Percentiles rank a stretch among this genome's conserved stretches.
Conservation (phyloP, 2,113 vertebrate species). For the Lophius piscatorius region DNA sequence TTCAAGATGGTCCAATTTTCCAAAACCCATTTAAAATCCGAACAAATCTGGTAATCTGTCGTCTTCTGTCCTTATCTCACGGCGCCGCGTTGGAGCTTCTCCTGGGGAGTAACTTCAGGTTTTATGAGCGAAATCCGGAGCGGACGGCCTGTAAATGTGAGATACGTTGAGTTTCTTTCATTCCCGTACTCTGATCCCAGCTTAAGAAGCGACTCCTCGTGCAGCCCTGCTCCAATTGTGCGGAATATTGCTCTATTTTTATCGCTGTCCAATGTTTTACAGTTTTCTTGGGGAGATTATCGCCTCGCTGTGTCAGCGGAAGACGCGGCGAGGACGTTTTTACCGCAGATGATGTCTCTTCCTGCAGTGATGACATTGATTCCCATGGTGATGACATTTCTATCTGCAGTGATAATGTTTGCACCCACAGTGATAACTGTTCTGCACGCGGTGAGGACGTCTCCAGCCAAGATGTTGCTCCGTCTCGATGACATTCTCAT, state of each 20-base stretch:
- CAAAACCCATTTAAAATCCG: conserved; percentile 68
- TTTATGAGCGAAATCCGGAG: conserved; percentile 50
- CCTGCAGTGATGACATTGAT: conserved; percentile 50
- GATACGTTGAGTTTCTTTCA: conserved; percentile 63
- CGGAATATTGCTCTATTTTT: conserved; percentile 28
- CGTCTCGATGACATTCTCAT: background rate
- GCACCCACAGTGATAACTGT: conserved; percentile 15
- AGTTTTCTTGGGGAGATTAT: conserved; percentile 27
- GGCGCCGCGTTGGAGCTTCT: conserved; percentile 38
- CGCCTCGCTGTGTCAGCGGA: too few species aligned
- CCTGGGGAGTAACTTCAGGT: conserved; percentile 41
- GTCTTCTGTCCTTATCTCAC: conserved; percentile 62
- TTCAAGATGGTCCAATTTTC: conserved; percentile 61
- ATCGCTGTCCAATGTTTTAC: background rate
- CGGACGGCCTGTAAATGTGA: conserved; percentile 58
- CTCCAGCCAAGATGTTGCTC: conserved; percentile 5
- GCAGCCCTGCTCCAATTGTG: conserved; percentile 32
- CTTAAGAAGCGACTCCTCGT: conserved; percentile 56
- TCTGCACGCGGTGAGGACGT: conserved; percentile 11
- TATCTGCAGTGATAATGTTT: conserved; percentile 32
- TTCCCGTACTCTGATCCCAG: conserved; percentile 61
- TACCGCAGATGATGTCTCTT: conserved; percentile 22
- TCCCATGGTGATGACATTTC: conserved; percentile 49
- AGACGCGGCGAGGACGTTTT: too few species aligned
- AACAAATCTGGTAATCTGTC: conserved; percentile 66